Conservation (phyloP, 1,140 invertebrate species). For the Phymorhynchus buccinoides region DNA sequence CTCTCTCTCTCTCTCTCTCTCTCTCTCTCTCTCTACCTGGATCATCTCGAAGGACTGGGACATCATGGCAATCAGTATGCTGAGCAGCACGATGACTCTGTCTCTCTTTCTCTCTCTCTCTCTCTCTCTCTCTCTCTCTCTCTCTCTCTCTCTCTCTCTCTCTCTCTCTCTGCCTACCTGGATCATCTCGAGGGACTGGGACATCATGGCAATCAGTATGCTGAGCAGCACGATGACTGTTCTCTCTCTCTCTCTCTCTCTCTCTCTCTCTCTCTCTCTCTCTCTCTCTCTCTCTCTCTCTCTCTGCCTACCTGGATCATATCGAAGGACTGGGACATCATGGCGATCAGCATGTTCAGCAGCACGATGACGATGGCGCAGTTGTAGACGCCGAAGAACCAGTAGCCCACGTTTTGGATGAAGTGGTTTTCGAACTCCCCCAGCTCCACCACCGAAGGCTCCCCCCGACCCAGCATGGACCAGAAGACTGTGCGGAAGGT, state of each 20-base stretch:
- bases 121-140: no score
- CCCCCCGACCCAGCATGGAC: slow-evolving; percentile 87
- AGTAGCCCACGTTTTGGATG: slow-evolving; percentile 69
- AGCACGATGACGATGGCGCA: slow-evolving; percentile 96
- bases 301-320: slow-evolving; percentile 85
- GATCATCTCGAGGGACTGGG: slow-evolving; percentile 97
- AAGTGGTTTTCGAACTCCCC: slow-evolving; percentile 83
- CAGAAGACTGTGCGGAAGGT: slow-evolving; percentile 70
- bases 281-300: no score
- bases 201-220: slow-evolving; percentile 99
- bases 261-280: no score
- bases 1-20: no score
- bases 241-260: no score
- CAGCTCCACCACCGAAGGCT: slow-evolving; percentile 94
- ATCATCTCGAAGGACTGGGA: slow-evolving; percentile 97
- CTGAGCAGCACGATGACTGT: slow-evolving; percentile 98
- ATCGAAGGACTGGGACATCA: slow-evolving; percentile 99
- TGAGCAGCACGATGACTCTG: slow-evolving; percentile 97
- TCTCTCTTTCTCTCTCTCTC: no score
- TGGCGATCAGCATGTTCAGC: slow-evolving; percentile 98
- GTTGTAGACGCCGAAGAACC: slow-evolving; percentile 95
- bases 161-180: slow-evolving; percentile 80
- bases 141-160: no score
- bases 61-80: slow-evolving; percentile 99
- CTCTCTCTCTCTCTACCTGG: slow-evolving; percentile 77